Evolutionary conservation across 2,888 invertebrate species (phyloP).

Genomic region (Hedychridium roseum): DNA sequence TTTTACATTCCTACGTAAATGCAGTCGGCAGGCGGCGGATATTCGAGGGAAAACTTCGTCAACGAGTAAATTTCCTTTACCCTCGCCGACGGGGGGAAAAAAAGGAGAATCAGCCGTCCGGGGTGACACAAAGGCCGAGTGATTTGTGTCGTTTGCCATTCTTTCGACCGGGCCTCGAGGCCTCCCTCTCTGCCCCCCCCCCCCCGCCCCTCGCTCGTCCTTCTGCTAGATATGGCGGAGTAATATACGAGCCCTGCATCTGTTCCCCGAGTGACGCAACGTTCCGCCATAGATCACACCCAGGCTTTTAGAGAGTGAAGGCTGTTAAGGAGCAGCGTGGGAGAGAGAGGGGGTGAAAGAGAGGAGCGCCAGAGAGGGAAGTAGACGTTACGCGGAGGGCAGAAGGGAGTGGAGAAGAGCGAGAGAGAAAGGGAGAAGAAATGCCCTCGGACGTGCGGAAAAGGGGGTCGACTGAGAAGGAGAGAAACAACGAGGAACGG

Average conservation of each 20-base stretch:
- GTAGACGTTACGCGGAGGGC: conserved; percentile 13
- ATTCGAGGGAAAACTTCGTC: conserved; percentile 21
- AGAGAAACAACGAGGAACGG: conserved; percentile 20
- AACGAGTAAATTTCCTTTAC: conserved; percentile 30
- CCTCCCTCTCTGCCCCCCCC: conserved; percentile 25
- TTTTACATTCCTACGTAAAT: too few species aligned
- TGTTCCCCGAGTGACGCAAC: conserved; percentile 70
- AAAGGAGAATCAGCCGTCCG: conserved; percentile 37
- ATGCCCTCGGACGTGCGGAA: conserved; percentile 8
- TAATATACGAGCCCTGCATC: conserved; percentile 64
- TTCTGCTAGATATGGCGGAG: conserved; percentile 58
- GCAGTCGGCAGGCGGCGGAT: too few species aligned
- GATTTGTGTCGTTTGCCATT: conserved; percentile 61
- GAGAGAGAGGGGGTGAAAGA: conserved; percentile 18
- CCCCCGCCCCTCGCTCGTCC: conserved; percentile 22
- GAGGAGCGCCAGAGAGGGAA: not conserved
- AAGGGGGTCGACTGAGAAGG: conserved; percentile 15
- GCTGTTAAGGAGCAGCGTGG: conserved; percentile 63
- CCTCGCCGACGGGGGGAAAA: conserved; percentile 12
- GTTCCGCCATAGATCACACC: conserved; percentile 72
- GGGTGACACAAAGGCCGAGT: conserved; percentile 55
- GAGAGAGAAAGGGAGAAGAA: conserved; percentile 17
- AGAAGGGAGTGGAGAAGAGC: conserved; percentile 16
- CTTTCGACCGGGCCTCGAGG: conserved; percentile 47
- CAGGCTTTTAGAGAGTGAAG: conserved; percentile 71